Conservation (phyloP, 92 coral and sea anemone genomes). For the Muricea muricata region DNA sequence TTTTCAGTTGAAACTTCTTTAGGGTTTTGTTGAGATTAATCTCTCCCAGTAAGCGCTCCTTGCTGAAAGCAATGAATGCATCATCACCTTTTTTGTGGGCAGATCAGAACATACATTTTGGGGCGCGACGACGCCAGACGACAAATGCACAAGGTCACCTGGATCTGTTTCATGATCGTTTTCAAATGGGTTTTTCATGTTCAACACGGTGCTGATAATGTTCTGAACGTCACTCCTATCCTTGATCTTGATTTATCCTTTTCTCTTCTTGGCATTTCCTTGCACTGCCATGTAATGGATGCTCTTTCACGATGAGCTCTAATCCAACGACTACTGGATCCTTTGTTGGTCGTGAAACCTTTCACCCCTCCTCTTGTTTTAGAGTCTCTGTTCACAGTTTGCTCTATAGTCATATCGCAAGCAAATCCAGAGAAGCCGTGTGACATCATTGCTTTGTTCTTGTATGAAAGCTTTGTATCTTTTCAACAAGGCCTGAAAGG, state of each 20-base stretch:
- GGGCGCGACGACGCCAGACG: neutral
- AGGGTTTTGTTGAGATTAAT: neutral
- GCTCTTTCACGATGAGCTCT: slow-evolving; percentile 21
- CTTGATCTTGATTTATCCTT: neutral
- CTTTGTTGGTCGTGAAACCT: neutral
- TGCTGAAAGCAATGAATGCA: neutral
- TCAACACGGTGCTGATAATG: neutral
- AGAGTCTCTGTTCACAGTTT: slow-evolving; percentile 24
- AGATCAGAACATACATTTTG: neutral
- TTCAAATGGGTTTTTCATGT: neutral
- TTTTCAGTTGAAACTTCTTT: slow-evolving; percentile 2
- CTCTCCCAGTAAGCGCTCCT: neutral
- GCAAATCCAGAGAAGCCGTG: slow-evolving; percentile 4
- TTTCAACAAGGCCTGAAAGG: no score
- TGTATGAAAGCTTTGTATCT: no score
- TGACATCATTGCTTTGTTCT: no score
- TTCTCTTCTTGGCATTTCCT: neutral
- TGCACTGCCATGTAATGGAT: neutral
- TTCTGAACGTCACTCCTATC: neutral
- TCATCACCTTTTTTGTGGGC: slow-evolving; percentile 7
- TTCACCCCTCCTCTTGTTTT: neutral
- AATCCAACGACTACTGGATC: neutral
- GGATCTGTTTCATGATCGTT: neutral
- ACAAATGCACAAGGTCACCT: slow-evolving; percentile 5
- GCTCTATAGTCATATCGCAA: slow-evolving; percentile 31